phyloP scores from a whole-genome alignment of 2,797 vertebrate genomes.

The Sitta carolinensis region DNA sequence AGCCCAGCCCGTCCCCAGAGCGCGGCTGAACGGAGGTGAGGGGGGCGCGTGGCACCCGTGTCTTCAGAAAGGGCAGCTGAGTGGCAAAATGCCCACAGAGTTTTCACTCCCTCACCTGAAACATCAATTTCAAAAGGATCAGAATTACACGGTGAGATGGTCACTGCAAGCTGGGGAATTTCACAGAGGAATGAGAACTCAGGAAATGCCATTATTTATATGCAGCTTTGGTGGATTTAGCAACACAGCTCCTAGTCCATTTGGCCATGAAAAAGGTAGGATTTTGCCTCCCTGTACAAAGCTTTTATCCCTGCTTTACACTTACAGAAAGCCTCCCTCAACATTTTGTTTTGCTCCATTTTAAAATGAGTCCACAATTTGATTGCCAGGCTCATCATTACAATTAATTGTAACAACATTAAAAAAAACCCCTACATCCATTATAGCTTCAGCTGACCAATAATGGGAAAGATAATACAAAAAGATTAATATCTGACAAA shows the following conservation, averaged over 20 bases:
- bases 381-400: background rate
- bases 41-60: rapidly evolving
- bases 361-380: background rate
- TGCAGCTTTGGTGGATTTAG: background rate
- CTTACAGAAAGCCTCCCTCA: background rate
- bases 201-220: background rate
- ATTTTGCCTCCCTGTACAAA: background rate
- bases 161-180: background rate
- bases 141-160: background rate
- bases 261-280: background rate
- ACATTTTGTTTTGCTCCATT: background rate
- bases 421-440: background rate
- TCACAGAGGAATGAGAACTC: background rate
- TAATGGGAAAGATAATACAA: background rate
- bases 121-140: background rate
- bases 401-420: background rate
- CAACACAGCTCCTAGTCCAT: background rate
- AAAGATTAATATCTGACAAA: background rate
- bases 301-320: background rate
- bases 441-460: background rate
- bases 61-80: background rate
- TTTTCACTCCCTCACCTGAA: background rate
- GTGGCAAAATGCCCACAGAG: background rate
- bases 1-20: background rate
- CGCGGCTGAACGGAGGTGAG: background rate